Evolutionary conservation across 2,888 invertebrate genomes (phyloP), one percentile per base, ranked within the genome.

Genomic region (Micoletzkya japonica): DNA sequence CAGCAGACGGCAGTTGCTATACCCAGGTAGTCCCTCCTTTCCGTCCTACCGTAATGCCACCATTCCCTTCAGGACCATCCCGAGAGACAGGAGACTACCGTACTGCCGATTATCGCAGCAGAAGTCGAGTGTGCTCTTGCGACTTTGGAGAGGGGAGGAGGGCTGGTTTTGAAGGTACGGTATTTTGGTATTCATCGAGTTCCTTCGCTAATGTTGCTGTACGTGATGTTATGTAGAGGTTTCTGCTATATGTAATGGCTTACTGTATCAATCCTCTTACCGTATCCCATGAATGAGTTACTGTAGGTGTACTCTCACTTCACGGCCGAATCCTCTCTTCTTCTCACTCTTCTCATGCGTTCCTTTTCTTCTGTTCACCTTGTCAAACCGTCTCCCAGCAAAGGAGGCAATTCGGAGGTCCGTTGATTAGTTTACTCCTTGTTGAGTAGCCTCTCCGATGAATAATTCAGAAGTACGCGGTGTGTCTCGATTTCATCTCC

Each of bases 401-500:
- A 79, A 61, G 73, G 79, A 1, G 77, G 79, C n/a, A 79, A 81
- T 63, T 76, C 75, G 10, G 79, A 79, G 70, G 76, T 79, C 14
- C 0, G 37, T 26, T 36, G 0, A 26, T n/a, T n/a, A n/a, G n/a
- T n/a, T n/a, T n/a, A n/a, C n/a, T n/a, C n/a, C n/a, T n/a, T n/a
- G n/a, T n/a, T n/a, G n/a, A n/a, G n/a, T n/a, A n/a, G n/a, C n/a
- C n/a, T n/a, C 59, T 59, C 32, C 10, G 20, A 39, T 32, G 20
- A 10, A 58, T 34, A 20, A 44, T 52, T 7, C 14, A 26, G n/a
- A 26, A 7, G 26, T 14, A 52, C 14, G 52, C 14, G n/a, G 4
- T 52, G n/a, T n/a, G 39, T 39, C 6, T 39, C 17, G 7, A 39
- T 39, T 6, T 17, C 39, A 39, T 39, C 17, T 39, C 17, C 4